A percentile compares a stretch with the other conserved stretches of the same genome.
Conservation (phyloP, 2,797 vertebrate species). For the Hyperoplus lanceolatus region DNA sequence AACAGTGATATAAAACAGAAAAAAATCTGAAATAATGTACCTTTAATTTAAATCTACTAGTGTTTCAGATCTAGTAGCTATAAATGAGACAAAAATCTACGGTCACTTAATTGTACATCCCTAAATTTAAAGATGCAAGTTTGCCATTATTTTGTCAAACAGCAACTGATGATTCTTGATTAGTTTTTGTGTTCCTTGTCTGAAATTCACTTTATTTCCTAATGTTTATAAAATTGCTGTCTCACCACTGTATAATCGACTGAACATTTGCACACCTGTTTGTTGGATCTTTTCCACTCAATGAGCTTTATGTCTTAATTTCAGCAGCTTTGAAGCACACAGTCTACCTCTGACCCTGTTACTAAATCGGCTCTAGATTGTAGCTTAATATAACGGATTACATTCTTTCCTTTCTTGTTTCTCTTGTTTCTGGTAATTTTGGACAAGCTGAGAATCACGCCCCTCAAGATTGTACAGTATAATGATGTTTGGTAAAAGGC, state of each 20-base stretch:
- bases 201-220: not conserved
- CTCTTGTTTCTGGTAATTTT: slow-evolving; percentile 23
- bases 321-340: slow-evolving; percentile 25
- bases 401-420: slow-evolving; percentile 29
- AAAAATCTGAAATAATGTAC: not conserved
- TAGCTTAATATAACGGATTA: slow-evolving; percentile 23
- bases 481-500: slow-evolving; percentile 21
- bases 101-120: not conserved
- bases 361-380: slow-evolving; percentile 19
- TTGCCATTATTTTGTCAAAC: not conserved
- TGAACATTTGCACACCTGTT: slow-evolving; percentile 49
- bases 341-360: slow-evolving; percentile 12
- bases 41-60: too few relatives aligned
- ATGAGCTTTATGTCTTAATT: slow-evolving; percentile 32
- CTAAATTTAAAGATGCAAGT: not conserved
- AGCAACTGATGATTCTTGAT: not conserved
- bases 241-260: not conserved
- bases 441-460: not conserved
- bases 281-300: slow-evolving; percentile 29
- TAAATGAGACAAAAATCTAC: not conserved
- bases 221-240: not conserved
- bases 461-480: not conserved
- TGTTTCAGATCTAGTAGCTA: not conserved
- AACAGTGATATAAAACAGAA: not conserved
- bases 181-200: not conserved